These are phyloP conservation scores for Neotoxoptera formosana DNA, from an alignment of 1,140 invertebrate species.

Conservation along the genomic window DNA sequence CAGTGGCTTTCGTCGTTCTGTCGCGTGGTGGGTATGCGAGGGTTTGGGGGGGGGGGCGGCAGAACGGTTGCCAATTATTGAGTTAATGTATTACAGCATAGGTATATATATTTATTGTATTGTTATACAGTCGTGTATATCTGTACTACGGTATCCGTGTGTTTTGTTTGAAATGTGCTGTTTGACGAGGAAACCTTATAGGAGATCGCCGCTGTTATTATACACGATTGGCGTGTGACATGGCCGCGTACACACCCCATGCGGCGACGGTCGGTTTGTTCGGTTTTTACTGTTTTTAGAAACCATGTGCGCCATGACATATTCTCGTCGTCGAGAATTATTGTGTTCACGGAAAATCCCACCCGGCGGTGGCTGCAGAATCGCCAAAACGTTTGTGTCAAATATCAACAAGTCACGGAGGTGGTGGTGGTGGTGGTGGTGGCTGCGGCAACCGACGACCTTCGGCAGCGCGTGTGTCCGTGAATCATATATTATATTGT, in stretches of 20 bases:
- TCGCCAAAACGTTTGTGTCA: background rate
- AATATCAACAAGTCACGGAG: constrained; percentile 42
- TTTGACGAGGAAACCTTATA: constrained; percentile 5
- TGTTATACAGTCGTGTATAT: background rate
- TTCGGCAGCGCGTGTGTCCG: background rate
- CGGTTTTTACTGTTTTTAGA: background rate
- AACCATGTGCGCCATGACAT: background rate
- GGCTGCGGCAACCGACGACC: background rate
- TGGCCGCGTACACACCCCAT: background rate
- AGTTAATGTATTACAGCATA: background rate
- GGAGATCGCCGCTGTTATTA: background rate
- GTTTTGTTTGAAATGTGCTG: background rate
- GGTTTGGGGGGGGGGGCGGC: no score
- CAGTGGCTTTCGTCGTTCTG: background rate
- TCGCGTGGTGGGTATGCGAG: background rate
- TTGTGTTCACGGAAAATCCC: background rate
- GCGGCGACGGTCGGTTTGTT: background rate
- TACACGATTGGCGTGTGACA: constrained; percentile 7
- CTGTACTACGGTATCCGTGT: background rate
- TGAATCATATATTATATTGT: constrained; percentile 11
- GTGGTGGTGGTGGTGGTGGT: background rate
- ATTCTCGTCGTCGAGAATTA: background rate
- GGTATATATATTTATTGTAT: background rate
- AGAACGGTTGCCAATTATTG: background rate
- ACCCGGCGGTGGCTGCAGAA: background rate